Percentiles rank a stretch among this genome's conserved stretches.
phyloP scores from a whole-genome alignment of 2,888 invertebrate genomes.

The Drosophila setosimentum region DNA sequence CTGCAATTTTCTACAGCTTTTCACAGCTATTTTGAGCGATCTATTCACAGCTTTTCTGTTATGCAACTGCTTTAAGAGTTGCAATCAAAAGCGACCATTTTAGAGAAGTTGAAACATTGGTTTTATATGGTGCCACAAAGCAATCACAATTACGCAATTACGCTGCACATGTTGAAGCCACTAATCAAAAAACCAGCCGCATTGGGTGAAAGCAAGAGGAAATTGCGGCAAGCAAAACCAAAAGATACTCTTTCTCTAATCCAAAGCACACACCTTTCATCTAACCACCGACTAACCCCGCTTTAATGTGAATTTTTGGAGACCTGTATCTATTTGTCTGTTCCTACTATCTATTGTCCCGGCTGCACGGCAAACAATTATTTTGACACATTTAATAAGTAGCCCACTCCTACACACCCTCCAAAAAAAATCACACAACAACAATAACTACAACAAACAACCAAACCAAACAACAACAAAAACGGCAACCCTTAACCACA shows the following conservation, averaged over 20 bases:
- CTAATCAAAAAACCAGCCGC: conserved; percentile 44
- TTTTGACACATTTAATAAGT: conserved; percentile 74
- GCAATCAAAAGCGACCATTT: conserved; percentile 3
- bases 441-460: conserved; percentile 21
- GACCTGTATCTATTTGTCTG: conserved; percentile 16
- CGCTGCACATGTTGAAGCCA: conserved; percentile 34
- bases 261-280: conserved; percentile 24
- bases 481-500: conserved; percentile 52
- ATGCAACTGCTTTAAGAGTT: conserved; percentile 10
- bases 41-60: background rate
- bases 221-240: conserved; percentile 4
- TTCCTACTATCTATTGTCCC: conserved; percentile 48
- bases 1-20: background rate
- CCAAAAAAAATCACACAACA: conserved; percentile 43
- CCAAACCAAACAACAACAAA: conserved; percentile 40
- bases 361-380: conserved; percentile 71
- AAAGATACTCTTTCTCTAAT: conserved; percentile 19
- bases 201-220: conserved; percentile 9
- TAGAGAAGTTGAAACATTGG: conserved; percentile 34
- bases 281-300: conserved; percentile 53
- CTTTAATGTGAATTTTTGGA: conserved; percentile 38
- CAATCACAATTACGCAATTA: conserved; percentile 62
- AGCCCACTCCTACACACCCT: conserved; percentile 14
- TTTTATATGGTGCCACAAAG: conserved; percentile 49
- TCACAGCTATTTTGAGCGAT: background rate